Evolutionary conservation across 2,888 invertebrate species (phyloP).

Genomic region (Pediacus dermestoides): DNA sequence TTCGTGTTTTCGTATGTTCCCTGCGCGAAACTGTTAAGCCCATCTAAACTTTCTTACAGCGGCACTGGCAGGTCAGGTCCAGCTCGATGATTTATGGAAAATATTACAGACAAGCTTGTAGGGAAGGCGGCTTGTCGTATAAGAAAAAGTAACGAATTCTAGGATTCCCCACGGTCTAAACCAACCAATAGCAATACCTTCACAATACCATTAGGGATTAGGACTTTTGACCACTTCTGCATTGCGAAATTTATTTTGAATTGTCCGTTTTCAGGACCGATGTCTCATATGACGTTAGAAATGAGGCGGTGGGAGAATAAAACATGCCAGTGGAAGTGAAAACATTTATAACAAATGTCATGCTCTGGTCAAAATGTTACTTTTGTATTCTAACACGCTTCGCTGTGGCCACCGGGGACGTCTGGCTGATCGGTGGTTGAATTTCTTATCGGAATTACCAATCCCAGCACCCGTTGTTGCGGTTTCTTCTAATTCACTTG

Average conservation of each 20-base stretch:
- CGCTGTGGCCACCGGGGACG: constrained; percentile 11
- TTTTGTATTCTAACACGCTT: constrained; percentile 2
- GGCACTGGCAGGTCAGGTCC: constrained; percentile 40
- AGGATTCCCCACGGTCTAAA: constrained; percentile 34
- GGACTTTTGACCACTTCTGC: constrained; percentile 41
- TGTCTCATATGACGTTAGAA: constrained; percentile 28
- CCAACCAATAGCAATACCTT: constrained; percentile 33
- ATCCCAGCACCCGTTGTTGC: neutral
- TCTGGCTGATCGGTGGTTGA: neutral
- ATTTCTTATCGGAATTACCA: constrained; percentile 2
- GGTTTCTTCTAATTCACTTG: constrained; percentile 10
- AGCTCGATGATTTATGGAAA: constrained; percentile 50
- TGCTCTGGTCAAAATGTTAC: constrained; percentile 34
- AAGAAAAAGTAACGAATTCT: constrained; percentile 48
- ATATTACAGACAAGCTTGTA: constrained; percentile 43
- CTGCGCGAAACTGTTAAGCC: constrained; percentile 29
- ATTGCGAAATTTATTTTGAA: constrained; percentile 44
- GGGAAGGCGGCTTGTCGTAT: constrained; percentile 29
- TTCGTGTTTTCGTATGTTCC: constrained; percentile 34
- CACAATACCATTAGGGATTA: constrained; percentile 39
- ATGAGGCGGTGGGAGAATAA: constrained; percentile 34
- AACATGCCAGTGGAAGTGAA: constrained; percentile 31
- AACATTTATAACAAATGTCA: constrained; percentile 43
- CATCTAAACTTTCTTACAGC: constrained; percentile 37
- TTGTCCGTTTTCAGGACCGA: constrained; percentile 28